phyloP scores from a whole-genome alignment of 2,888 invertebrate genomes.

The Griposia aprilina region DNA sequence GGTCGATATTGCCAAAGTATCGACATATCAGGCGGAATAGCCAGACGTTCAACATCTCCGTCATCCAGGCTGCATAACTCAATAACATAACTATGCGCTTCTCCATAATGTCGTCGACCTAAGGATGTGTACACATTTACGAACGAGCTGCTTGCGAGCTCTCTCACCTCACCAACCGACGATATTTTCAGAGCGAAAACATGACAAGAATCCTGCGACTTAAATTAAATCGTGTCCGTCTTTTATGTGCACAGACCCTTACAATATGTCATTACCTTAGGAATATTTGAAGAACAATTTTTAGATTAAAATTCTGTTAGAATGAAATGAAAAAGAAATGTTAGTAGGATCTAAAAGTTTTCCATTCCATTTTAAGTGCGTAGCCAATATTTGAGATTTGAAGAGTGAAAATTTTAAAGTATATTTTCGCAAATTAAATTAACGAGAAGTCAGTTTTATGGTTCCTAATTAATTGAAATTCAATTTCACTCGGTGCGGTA shows the following conservation, averaged over 20 bases:
- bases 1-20: constrained; percentile 49
- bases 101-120: constrained; percentile 66
- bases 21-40: constrained; percentile 68
- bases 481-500: constrained; percentile 13
- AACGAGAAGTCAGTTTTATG: constrained; percentile 15
- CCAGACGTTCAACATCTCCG: constrained; percentile 77
- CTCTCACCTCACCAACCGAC: background rate
- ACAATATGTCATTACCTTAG: constrained; percentile 70
- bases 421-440: constrained; percentile 11
- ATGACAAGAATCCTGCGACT: background rate
- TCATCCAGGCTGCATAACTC: constrained; percentile 86
- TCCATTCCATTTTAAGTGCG: constrained; percentile 16
- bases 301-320: constrained; percentile 48
- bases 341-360: constrained; percentile 15
- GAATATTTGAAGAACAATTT: constrained; percentile 66
- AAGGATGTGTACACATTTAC: constrained; percentile 44
- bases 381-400: constrained; percentile 24
- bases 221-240: background rate
- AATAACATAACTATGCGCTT: constrained; percentile 86
- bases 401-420: constrained; percentile 11
- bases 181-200: background rate
- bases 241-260: constrained; percentile 58
- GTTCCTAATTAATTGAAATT: constrained; percentile 30
- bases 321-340: too few species aligned
- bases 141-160: background rate